Base-by-base conservation (phyloP, 1,140 invertebrate species). In the Coptotermes formosanus region DNA sequence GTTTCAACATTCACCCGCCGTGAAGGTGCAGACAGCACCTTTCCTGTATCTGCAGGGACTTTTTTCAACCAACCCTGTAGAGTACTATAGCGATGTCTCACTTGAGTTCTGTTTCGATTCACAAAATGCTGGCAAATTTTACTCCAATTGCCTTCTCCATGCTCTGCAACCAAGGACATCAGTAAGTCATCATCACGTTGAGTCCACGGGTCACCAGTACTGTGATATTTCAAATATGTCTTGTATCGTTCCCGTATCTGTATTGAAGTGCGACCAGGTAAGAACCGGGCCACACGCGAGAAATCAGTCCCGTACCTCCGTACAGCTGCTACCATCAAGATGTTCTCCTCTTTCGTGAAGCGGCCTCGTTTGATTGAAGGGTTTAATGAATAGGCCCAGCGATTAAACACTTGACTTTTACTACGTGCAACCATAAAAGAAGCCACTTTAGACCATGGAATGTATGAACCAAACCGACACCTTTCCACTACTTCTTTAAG, bases 381-480 rank as follows among this genome's bases (percentile, higher is more conserved):
- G 16, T 90, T 89, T 6, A 92, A 90, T 48, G 90, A 91, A 32
- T 91, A 91, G 55, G 88, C 91, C 89, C 91, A 91, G 64, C 92
- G 91, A 84, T 90, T 91, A 88, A 87, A 89, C 30, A 87, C 59
- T 52, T 87, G 87, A 3, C 92, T 92, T 88, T 94, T 94, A 0
- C 92, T 93, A 88, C 93, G 91, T 59, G 92, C 92, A 12, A 92
- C 91, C 90, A 95, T 93, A 64, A 92, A 92, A 59, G 91, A 90
- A 16, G 93, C 91, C 3, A 95, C 91, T 86, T 92, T 92, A 3
- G 91, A 90, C 95, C 95, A 96, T 12, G 94, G 93, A 85, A 95
- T 94, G 43, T 92, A 93, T 85, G 93, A 91, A 32, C 94, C 95
- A 21, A 93, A 90, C 84, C 90, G 92, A 83, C 93, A 92, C 85